These are phyloP conservation scores for Choloepus hoffmanni DNA, from an alignment of 2,113 vertebrate genomes.

Conservation along the genomic window DNA sequence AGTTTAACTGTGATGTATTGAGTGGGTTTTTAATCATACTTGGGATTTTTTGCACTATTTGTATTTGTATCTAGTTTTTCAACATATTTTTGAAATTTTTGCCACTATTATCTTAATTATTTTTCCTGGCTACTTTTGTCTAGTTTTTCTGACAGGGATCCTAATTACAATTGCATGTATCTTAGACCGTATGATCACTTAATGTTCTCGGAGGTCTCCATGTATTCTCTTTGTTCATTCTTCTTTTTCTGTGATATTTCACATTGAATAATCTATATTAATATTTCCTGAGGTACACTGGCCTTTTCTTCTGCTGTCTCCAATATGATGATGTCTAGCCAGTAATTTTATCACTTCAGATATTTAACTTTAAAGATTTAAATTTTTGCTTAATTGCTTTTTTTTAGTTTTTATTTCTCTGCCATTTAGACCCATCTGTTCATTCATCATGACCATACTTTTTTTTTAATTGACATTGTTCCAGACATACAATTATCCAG, in stretches of 20 bases:
- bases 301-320: neutral
- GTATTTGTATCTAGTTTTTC: neutral
- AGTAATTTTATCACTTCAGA: neutral
- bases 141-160: neutral
- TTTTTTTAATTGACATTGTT: no score
- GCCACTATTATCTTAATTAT: neutral
- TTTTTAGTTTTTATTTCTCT: neutral
- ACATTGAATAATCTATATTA: neutral
- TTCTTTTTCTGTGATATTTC: neutral
- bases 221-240: neutral
- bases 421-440: neutral
- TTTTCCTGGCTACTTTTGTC: neutral
- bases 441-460: no score
- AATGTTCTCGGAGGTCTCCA: neutral
- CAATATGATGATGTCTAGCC: neutral
- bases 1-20: neutral
- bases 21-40: neutral
- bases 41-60: neutral
- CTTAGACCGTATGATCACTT: neutral
- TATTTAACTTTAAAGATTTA: neutral
- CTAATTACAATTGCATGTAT: neutral
- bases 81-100: neutral
- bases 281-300: neutral
- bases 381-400: neutral
- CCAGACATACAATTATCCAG: no score